Evolutionary conservation across 2,888 invertebrate species (phyloP).

Genomic region (Noctua fimbriata): DNA sequence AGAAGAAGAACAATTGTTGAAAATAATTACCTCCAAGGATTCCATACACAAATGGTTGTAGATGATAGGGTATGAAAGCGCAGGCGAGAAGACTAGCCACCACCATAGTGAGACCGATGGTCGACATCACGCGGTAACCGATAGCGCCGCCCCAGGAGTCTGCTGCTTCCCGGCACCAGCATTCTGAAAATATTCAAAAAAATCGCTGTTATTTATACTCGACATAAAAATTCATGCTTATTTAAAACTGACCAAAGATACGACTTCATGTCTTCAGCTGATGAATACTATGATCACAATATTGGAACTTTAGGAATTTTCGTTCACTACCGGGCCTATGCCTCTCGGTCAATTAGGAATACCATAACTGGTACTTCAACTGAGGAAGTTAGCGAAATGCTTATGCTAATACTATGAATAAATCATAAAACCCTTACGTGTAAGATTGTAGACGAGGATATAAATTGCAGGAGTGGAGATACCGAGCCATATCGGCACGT

Average conservation of each 20-base stretch:
- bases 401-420: slow-evolving; percentile 23
- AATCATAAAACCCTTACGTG: slow-evolving; percentile 80
- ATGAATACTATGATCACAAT: neutral
- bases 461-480: slow-evolving; percentile 83
- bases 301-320: neutral
- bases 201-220: neutral
- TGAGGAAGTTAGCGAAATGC: slow-evolving; percentile 29
- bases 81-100: slow-evolving; percentile 80
- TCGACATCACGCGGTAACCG: slow-evolving; percentile 84
- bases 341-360: neutral
- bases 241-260: too few relatives aligned
- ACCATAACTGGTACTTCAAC: slow-evolving; percentile 2
- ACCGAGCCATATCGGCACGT: slow-evolving; percentile 81
- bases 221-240: neutral
- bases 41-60: slow-evolving; percentile 83
- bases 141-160: slow-evolving; percentile 86
- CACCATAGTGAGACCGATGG: slow-evolving; percentile 78
- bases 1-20: slow-evolving; percentile 39
- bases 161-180: slow-evolving; percentile 88
- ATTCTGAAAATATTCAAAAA: slow-evolving; percentile 78
- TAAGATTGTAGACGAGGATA: slow-evolving; percentile 80
- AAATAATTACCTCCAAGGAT: slow-evolving; percentile 79
- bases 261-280: too few relatives aligned
- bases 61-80: slow-evolving; percentile 76
- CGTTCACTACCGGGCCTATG: neutral